These are phyloP conservation scores for Mechanitis mazaeus DNA, from an alignment of 2,888 invertebrate species.

Conservation along the genomic window DNA sequence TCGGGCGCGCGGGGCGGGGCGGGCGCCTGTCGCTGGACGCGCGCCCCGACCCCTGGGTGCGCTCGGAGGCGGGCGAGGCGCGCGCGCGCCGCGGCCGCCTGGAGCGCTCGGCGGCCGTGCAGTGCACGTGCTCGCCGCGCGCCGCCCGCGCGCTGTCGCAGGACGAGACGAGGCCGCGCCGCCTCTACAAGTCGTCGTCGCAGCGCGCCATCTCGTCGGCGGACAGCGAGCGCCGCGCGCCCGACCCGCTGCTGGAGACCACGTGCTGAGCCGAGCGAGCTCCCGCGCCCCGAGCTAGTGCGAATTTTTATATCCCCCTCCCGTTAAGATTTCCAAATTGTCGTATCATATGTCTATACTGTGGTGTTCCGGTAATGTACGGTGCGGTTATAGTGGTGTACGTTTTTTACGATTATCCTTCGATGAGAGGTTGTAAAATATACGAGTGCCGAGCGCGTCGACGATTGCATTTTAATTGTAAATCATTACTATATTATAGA, in stretches of 20 bases:
- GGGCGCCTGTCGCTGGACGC: slow-evolving; percentile 17
- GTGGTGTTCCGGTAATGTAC: slow-evolving; percentile 44
- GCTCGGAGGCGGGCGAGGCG: slow-evolving; percentile 30
- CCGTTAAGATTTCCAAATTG: slow-evolving; percentile 70
- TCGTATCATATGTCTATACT: slow-evolving; percentile 55
- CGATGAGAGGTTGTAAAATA: slow-evolving; percentile 59
- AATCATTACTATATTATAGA: slow-evolving; percentile 27
- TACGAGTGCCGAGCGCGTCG: slow-evolving; percentile 42
- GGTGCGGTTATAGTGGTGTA: slow-evolving; percentile 44
- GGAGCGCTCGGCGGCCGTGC: slow-evolving; percentile 45
- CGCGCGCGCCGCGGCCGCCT: slow-evolving; percentile 44
- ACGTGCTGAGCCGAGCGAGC: slow-evolving; percentile 47
- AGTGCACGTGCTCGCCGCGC: slow-evolving; percentile 34
- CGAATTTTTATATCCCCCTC: slow-evolving; percentile 72
- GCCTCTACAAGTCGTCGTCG: slow-evolving; percentile 51
- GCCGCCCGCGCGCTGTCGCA: slow-evolving; percentile 47
- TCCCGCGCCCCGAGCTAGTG: slow-evolving; percentile 62
- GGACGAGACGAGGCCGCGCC: slow-evolving; percentile 51
- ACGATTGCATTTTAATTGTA: slow-evolving; percentile 36
- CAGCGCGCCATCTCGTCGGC: slow-evolving; percentile 41
- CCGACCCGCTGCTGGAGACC: slow-evolving; percentile 65
- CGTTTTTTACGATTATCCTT: slow-evolving; percentile 54
- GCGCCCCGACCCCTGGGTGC: background rate
- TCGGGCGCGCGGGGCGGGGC: slow-evolving; percentile 27
- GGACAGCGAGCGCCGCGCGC: slow-evolving; percentile 33